Conservation (phyloP, 2,113 vertebrate genomes). For the Micromys minutus region DNA sequence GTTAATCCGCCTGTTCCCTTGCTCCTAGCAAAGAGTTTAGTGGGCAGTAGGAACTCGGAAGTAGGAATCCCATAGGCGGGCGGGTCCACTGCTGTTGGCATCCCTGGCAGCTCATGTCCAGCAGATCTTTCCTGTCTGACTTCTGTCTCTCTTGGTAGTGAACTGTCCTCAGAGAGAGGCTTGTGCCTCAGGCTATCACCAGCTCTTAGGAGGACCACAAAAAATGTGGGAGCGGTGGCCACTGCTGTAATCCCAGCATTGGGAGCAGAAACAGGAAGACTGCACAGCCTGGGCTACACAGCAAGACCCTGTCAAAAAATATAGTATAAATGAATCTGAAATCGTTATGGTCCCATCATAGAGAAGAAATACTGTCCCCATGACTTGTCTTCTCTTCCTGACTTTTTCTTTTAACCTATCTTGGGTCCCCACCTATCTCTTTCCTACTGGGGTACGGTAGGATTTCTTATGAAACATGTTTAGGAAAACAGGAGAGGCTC, state of each 20-base stretch:
- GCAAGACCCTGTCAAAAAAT: not conserved
- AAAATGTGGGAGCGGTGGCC: slow-evolving; percentile 59
- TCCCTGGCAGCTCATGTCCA: slow-evolving; percentile 89
- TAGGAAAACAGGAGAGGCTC: slow-evolving; percentile 47
- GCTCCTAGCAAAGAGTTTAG: slow-evolving; percentile 82
- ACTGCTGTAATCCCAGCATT: not conserved
- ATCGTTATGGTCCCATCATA: slow-evolving; percentile 69
- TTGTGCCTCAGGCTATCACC: slow-evolving; percentile 77
- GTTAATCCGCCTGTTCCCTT: slow-evolving; percentile 93
- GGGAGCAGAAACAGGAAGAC: not conserved
- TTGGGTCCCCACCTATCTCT: not conserved
- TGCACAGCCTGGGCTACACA: too few species aligned
- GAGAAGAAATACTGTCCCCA: slow-evolving; percentile 76
- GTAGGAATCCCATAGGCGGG: slow-evolving; percentile 82
- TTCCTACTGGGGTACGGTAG: not conserved
- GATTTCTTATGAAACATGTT: not conserved
- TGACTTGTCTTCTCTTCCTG: slow-evolving; percentile 73
- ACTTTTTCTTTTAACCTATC: slow-evolving; percentile 9
- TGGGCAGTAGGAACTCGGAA: slow-evolving; percentile 82
- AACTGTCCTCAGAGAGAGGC: slow-evolving; percentile 81
- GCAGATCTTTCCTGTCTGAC: slow-evolving; percentile 89
- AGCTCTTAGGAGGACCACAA: slow-evolving; percentile 68
- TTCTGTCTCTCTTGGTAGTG: slow-evolving; percentile 85
- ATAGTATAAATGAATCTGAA: slow-evolving; percentile 58
- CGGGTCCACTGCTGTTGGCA: slow-evolving; percentile 95